These are phyloP conservation scores for Riptortus pedestris DNA, from an alignment of 1,140 invertebrate genomes.

Conservation along the genomic window DNA sequence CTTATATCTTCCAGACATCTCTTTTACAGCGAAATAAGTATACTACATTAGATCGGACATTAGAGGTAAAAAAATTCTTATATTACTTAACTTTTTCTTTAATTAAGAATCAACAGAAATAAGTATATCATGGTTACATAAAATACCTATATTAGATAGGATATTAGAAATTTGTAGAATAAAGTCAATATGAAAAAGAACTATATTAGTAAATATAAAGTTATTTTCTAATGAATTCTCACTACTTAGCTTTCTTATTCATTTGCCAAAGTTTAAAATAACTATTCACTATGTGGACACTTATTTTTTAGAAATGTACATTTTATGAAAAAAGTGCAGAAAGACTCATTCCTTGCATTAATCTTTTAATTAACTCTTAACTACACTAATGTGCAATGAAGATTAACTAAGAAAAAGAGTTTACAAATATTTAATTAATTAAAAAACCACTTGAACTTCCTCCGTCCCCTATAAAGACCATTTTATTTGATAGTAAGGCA, in stretches of 20 bases:
- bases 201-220: background rate
- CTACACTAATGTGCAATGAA: background rate
- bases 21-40: no score
- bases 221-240: conserved; percentile 4
- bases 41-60: no score
- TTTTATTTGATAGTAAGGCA: conserved; percentile 7
- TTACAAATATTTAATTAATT: background rate
- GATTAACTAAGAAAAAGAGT: background rate
- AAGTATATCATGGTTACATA: background rate
- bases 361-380: background rate
- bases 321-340: conserved; percentile 2
- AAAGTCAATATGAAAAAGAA: conserved; percentile 12
- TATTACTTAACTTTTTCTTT: background rate
- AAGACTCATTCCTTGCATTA: conserved; percentile 1
- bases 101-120: background rate
- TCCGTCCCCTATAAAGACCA: background rate
- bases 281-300: background rate
- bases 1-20: no score
- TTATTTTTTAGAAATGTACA: background rate
- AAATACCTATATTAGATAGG: background rate
- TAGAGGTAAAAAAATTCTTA: no score
- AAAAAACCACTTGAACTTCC: conserved; percentile 14
- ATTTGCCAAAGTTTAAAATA: background rate
- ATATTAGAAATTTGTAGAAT: background rate
- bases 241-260: conserved; percentile 14